Evolutionary conservation across 2,113 vertebrate species (phyloP).

Genomic region (Carollia perspicillata): DNA sequence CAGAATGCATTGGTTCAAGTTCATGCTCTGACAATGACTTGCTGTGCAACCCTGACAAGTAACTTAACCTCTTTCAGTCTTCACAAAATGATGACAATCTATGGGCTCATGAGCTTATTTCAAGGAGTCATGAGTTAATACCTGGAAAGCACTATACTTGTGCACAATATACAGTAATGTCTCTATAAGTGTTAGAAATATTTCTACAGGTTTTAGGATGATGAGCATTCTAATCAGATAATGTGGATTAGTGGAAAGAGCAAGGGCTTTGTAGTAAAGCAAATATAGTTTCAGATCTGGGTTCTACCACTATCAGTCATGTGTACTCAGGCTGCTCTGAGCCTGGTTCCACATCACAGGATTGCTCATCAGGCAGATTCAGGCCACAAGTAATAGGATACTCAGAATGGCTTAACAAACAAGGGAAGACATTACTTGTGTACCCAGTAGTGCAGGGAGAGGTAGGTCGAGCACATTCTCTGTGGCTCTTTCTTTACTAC

Average conservation of each 20-base stretch:
- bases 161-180: neutral
- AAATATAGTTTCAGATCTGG: neutral
- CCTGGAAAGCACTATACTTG: neutral
- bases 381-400: neutral
- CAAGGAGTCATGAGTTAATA: neutral
- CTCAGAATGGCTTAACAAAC: neutral
- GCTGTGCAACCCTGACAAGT: neutral
- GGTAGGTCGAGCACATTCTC: neutral
- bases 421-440: rapidly evolving
- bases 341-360: neutral
- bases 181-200: neutral
- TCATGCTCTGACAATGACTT: neutral
- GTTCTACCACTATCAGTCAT: neutral
- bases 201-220: neutral
- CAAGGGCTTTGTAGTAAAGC: neutral
- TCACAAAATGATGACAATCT: neutral
- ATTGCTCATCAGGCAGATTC: neutral
- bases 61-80: neutral
- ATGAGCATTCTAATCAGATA: neutral
- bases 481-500: neutral
- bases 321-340: neutral
- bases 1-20: neutral
- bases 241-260: neutral
- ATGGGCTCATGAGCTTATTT: neutral
- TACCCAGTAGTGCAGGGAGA: neutral